These are phyloP conservation scores for Eospalax fontanierii DNA, from an alignment of 2,797 vertebrate genomes.

Conservation along the genomic window DNA sequence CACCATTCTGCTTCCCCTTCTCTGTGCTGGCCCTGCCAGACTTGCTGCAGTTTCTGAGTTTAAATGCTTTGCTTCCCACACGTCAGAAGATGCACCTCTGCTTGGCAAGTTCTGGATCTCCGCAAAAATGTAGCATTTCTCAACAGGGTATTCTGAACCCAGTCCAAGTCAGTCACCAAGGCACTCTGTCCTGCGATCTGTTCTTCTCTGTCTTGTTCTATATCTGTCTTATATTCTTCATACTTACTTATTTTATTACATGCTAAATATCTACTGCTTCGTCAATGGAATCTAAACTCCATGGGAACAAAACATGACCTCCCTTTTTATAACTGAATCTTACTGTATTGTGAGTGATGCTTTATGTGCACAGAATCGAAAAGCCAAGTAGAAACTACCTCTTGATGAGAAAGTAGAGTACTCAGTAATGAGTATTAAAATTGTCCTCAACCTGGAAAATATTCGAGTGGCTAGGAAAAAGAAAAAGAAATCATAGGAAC, in stretches of 20 bases:
- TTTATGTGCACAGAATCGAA: not conserved
- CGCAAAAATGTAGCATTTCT: not conserved
- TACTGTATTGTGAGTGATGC: not conserved
- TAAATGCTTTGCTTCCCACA: not conserved
- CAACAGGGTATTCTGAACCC: not conserved
- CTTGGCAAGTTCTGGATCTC: not conserved
- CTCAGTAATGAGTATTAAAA: not conserved
- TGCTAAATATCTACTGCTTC: not conserved
- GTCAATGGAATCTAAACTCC: not conserved
- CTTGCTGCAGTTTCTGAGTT: not conserved
- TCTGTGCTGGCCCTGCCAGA: not conserved
- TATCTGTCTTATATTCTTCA: not conserved
- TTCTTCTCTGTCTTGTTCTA: not conserved
- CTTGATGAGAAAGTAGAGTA: not conserved
- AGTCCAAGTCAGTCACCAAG: not conserved
- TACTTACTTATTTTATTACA: not conserved
- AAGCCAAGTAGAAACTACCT: not conserved
- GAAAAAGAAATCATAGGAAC: not conserved
- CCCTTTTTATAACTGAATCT: not conserved
- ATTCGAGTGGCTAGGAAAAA: conserved; percentile 27
- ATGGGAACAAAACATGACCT: not conserved
- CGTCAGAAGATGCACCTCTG: not conserved
- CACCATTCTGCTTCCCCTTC: not conserved
- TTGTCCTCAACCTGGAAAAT: conserved; percentile 10
- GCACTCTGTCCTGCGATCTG: not conserved